Evolutionary conservation across 2,888 invertebrate species (phyloP).

Genomic region (Liopterus haemorrhoidalis): DNA sequence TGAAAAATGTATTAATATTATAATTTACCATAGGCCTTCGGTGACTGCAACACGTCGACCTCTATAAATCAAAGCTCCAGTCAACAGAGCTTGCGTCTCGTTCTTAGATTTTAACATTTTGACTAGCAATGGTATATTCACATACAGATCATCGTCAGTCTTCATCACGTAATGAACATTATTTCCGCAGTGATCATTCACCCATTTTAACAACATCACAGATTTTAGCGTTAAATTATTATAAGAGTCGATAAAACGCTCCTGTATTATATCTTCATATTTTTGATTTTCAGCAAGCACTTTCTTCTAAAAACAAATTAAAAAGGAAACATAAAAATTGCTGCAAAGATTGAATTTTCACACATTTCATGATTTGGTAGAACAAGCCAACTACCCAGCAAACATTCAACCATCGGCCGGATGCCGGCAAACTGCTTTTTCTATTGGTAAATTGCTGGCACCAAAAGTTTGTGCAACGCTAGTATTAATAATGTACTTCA

Average conservation of each 20-base stretch:
- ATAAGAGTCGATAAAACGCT: constrained; percentile 76
- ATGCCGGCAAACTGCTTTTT: no score
- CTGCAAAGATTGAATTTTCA: no score
- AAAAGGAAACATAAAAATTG: not conserved
- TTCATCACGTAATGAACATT: constrained; percentile 63
- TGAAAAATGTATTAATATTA: no score
- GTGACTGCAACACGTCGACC: constrained; percentile 68
- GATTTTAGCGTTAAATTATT: constrained; percentile 83
- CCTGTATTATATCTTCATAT: constrained; percentile 75
- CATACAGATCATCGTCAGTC: constrained; percentile 82
- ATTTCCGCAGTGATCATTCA: constrained; percentile 58
- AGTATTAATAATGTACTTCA: no score
- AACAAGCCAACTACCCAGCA: no score
- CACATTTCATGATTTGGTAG: no score
- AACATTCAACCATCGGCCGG: no score
- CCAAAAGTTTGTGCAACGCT: no score
- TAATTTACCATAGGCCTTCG: constrained; percentile 66
- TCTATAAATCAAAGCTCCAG: constrained; percentile 73
- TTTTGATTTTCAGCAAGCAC: constrained; percentile 61
- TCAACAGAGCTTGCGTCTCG: constrained; percentile 45
- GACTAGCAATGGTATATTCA: constrained; percentile 67
- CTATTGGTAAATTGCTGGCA: no score
- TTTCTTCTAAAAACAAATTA: constrained; percentile 48
- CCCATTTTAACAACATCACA: constrained; percentile 78
- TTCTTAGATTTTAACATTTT: constrained; percentile 37